Evolutionary conservation across 2,113 vertebrate species (phyloP), one percentile per base, ranked within the genome.

Genomic region (Varanus komodoensis): DNA sequence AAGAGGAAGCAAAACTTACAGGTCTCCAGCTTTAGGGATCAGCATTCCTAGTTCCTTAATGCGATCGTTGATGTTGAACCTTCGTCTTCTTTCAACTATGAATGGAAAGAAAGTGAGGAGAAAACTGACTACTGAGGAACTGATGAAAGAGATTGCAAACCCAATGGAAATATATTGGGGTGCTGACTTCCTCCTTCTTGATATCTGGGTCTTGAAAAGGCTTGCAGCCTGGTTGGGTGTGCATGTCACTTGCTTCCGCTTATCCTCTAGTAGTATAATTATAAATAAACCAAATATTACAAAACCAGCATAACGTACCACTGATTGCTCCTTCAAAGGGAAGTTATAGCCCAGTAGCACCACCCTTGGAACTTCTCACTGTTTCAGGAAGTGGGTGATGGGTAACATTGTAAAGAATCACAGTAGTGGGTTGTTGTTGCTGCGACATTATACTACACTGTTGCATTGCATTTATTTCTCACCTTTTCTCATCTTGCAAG

Each of bases 21-120:
- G 97, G 93, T 99, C 99, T 0, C 98, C 99, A 93, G 99, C 98
- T 97, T 99, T 99, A 82, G 99, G 99, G 94, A 99, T 99, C 97
- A 99, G 98, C 96, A 98, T 98, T 89, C 99, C 99, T 93, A 99
- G 85, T 95, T 99, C 99, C 93, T 99, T 99, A 96, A 99, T 99
- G 44, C 99, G 98, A 95, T 99, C 99, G 0, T 99, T 99, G 97
- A 99, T 99, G 97, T 99, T 99, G 95, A 99, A 99, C 93, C 99
- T 97, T 91, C 99, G 96, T 68, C 99, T 98, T 91, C 99, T 97
- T 96, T 99, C 99, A 82, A 99, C 99, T 99, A 81, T 78, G 0
- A 82, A 25, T 50, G 68, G 52, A 34, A 80, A 78, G 32, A 61
- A 44, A 27, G 93, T 68, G 19, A 32, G 25, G 29, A 17, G 14